Base-by-base conservation (phyloP, 2,113 vertebrate species). In the Hymenochirus boettgeri region DNA sequence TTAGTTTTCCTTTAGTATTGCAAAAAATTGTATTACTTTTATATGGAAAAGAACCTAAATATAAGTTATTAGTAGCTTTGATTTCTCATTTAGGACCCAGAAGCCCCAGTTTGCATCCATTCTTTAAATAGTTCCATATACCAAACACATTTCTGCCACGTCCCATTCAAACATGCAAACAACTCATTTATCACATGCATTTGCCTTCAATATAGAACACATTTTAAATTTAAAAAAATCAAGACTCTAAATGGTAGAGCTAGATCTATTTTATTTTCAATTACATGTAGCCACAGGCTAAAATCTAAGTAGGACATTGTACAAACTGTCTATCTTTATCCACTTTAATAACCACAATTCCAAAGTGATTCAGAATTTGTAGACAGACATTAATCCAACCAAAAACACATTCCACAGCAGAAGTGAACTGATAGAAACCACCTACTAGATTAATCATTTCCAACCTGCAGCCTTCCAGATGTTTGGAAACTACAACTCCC, bases 221-320 rank as follows among this genome's bases (percentile, higher is more conserved):
- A 48, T 7, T 10, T 4, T 22, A n/a, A 42, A 23, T 24, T 51
- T n/a, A 29, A 35, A 22, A 2, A 33, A 74, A 67, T 45, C 39
- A 56, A 25, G 52, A 65, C 45, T 46, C 47, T 51, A 26, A 22
- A 54, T 42, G 39, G 5, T 47, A 47, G 27, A 27, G 2, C 60
- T 74, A 7, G 0, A 52, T 70, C 70, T 77, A 65, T 3, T 76
- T 79, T 79, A 77, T 70, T 79, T 76, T 61, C 72, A 72, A 62
- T 73, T 77, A 83, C 76, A 78, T 73, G 74, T 80, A 80, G 77
- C 74, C 80, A 81, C 74, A 70, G 78, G 77, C 78, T 82, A 79
- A 83, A 77, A 70, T 72, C 78, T 80, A 83, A 79, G 77, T 79
- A 79, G 74, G 75, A 70, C 71, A 73, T 75, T 69, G 77, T 82